Conservation (phyloP, 2,888 invertebrate species). For the Nemoura dubitans region DNA sequence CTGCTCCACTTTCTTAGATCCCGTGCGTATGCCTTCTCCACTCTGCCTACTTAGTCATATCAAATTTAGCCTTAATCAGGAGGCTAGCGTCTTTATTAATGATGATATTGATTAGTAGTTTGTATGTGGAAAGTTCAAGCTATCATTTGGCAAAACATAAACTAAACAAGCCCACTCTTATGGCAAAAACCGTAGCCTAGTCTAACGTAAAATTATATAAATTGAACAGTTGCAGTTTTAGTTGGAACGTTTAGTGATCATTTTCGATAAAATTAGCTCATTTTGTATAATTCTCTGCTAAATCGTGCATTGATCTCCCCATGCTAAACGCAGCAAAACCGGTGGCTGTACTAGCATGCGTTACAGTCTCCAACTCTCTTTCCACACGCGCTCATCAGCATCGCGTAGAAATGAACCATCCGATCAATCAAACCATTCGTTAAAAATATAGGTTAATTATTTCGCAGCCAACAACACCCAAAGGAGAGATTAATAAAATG, state of each 20-base stretch:
- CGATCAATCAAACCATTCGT: neutral
- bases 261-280: too few relatives aligned
- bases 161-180: too few relatives aligned
- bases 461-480: neutral
- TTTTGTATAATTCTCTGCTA: too few relatives aligned
- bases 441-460: constrained; percentile 17
- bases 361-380: neutral
- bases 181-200: too few relatives aligned
- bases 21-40: neutral
- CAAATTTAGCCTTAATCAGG: neutral
- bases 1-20: constrained; percentile 15
- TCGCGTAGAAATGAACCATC: neutral
- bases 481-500: neutral
- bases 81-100: neutral
- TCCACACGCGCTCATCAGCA: too few relatives aligned
- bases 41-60: neutral
- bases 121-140: too few relatives aligned
- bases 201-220: too few relatives aligned
- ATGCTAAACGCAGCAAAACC: too few relatives aligned
- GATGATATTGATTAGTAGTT: neutral
- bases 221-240: too few relatives aligned
- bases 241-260: too few relatives aligned
- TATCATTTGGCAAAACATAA: too few relatives aligned
- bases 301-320: too few relatives aligned
- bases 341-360: neutral